Conservation (phyloP, 1,140 invertebrate species). For the Parapsyche elsis region DNA sequence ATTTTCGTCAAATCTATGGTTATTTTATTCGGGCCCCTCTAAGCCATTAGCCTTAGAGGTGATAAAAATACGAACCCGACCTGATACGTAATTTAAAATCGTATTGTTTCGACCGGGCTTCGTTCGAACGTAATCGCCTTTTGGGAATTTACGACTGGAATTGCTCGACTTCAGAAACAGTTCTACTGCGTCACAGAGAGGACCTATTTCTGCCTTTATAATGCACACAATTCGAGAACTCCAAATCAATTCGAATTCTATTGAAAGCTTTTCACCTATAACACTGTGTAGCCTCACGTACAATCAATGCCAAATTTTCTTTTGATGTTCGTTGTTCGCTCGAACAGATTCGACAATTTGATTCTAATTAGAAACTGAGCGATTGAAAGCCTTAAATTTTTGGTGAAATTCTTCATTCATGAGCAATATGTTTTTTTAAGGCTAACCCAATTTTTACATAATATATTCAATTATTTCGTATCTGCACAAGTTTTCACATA, state of each 20-base stretch:
- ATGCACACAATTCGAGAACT: constrained; percentile 1
- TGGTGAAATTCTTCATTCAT: too few relatives aligned
- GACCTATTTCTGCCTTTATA: background rate
- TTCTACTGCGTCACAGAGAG: background rate
- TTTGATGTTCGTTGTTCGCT: too few relatives aligned
- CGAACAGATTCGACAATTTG: too few relatives aligned
- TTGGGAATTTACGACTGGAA: constrained; percentile 40
- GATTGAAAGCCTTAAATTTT: too few relatives aligned
- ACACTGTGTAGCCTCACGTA: background rate
- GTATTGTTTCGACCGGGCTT: constrained; percentile 36
- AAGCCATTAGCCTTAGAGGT: constrained; percentile 37
- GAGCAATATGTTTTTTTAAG: too few relatives aligned
- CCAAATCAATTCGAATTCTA: constrained; percentile 2
- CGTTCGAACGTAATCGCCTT: constrained; percentile 45
- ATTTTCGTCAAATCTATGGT: constrained; percentile 35
- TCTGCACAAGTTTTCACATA: too few relatives aligned
- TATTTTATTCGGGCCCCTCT: constrained; percentile 36
- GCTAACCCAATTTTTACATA: too few relatives aligned
- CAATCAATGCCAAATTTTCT: too few relatives aligned
- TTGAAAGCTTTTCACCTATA: background rate
- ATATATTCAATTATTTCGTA: too few relatives aligned
- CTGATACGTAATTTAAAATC: constrained; percentile 45
- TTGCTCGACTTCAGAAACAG: constrained; percentile 22
- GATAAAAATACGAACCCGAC: constrained; percentile 40
- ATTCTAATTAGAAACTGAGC: too few relatives aligned